Evolutionary conservation across 2,113 vertebrate genomes (phyloP), one percentile per base, ranked within the genome.

Genomic region (Brachirus orientalis): DNA sequence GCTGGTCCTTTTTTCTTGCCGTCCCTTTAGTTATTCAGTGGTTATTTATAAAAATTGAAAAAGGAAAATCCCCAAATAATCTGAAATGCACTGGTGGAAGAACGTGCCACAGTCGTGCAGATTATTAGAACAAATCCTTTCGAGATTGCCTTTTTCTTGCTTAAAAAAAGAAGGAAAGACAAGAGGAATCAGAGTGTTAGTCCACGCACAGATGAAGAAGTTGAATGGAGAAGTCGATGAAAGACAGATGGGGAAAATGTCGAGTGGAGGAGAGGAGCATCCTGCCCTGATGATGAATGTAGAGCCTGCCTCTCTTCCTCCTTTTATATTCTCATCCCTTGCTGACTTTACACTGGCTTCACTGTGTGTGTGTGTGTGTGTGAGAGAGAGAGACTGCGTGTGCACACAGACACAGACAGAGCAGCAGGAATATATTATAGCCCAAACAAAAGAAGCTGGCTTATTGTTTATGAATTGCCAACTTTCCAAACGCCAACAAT

Each of bases 401-500:
- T 13, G 28, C 2, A 7, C n/a, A 43, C 41, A 13, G 11, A 43
- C 48, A n/a, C 50, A 16, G 50, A 77, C 82, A 94, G 94, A 95
- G 94, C 87, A 76, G 81, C 95, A 95, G 95, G 96, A 96, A 98
- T 98, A 97, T 95, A 97, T 98, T 97, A 97, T 96, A 95, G 95
- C 90, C 93, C 93, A 94, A 95, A 98, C 96, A 98, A 98, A 96
- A 95, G 96, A 91, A 93, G 92, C 40, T 17, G 88, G 93, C 92
- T 95, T 96, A 98, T 98, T 98, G 96, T 98, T 98, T 98, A 97
- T 98, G 96, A 98, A 99, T 98, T 96, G 97, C 96, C 94, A 96
- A 95, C 95, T 95, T 96, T 95, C 93, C 94, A 93, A 87, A 88
- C 3, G 92, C 93, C 95, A 97, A 98, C 96, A 98, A 99, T 96